Percentiles rank a stretch among this genome's conserved stretches.
Conservation (phyloP, 2,888 invertebrate species). For the Daptonema setosum region DNA sequence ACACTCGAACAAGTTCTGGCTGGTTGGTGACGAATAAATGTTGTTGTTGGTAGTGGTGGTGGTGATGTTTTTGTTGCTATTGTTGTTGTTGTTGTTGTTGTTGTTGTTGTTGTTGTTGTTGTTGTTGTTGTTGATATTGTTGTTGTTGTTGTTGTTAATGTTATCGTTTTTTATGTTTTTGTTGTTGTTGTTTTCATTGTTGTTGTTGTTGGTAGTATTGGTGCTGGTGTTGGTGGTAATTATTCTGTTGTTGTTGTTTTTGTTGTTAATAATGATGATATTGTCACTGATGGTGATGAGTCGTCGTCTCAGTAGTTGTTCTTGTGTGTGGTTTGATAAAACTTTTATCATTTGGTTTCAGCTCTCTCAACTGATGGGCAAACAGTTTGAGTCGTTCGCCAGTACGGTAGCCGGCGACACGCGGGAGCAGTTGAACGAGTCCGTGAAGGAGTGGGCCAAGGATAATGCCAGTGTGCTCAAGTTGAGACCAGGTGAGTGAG, state of each 20-base stretch:
- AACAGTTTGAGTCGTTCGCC: constrained; percentile 11
- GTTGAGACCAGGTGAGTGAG: neutral
- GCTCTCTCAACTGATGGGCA: constrained; percentile 14
- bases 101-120: no score
- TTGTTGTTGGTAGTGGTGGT: neutral
- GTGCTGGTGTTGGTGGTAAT: no score
- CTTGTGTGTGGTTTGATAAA: neutral
- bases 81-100: neutral
- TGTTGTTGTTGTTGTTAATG: neutral
- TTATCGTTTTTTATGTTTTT: neutral
- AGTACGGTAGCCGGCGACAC: constrained; percentile 11
- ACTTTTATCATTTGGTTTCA: constrained; percentile 6
- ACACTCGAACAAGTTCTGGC: constrained; percentile 22
- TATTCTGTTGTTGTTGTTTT: no score
- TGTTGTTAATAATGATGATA: no score
- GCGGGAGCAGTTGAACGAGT: neutral
- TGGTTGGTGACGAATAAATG: constrained; percentile 13
- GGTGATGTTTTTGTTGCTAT: neutral
- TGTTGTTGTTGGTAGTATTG: no score
- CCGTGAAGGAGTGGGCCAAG: neutral
- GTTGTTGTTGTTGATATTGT: no score
- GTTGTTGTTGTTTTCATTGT: no score
- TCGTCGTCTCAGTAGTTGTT: no score
- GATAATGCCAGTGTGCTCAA: neutral
- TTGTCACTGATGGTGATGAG: no score